These are phyloP conservation scores for Hermaeophaga mercurialis DNA, from an alignment of 2,888 invertebrate species.

Conservation along the genomic window DNA sequence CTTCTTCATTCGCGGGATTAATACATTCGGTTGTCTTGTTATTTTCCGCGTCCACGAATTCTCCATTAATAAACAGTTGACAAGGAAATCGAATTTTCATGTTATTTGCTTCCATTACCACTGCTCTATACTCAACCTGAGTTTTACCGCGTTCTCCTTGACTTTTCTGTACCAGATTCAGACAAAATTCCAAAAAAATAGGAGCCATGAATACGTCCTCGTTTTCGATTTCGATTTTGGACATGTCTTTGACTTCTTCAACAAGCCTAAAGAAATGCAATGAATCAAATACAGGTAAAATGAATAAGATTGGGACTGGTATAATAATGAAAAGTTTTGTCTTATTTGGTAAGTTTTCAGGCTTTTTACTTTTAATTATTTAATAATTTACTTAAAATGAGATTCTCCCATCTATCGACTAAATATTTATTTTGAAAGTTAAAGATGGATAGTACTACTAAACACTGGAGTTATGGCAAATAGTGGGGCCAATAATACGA, in stretches of 20 bases:
- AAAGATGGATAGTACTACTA: no score
- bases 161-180: conserved; percentile 67
- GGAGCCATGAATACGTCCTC: conserved; percentile 94
- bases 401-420: no score
- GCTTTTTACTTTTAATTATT: no score
- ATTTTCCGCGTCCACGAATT: conserved; percentile 80
- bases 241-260: conserved; percentile 87
- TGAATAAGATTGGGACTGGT: no score
- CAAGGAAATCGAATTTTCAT: conserved; percentile 84
- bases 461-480: no score
- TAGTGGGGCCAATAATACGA: no score
- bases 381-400: no score
- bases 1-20: conserved; percentile 85
- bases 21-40: conserved; percentile 69
- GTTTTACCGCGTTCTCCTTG: conserved; percentile 65
- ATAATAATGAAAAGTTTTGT: no score
- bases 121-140: conserved; percentile 73
- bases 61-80: conserved; percentile 90
- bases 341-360: no score
- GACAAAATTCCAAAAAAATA: conserved; percentile 80
- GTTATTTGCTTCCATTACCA: conserved; percentile 80
- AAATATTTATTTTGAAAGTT: no score
- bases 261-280: conserved; percentile 65
- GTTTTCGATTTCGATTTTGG: conserved; percentile 78
- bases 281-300: no score